Conservation (phyloP, 1,140 invertebrate genomes). For the Sarcophaga peregrina region DNA sequence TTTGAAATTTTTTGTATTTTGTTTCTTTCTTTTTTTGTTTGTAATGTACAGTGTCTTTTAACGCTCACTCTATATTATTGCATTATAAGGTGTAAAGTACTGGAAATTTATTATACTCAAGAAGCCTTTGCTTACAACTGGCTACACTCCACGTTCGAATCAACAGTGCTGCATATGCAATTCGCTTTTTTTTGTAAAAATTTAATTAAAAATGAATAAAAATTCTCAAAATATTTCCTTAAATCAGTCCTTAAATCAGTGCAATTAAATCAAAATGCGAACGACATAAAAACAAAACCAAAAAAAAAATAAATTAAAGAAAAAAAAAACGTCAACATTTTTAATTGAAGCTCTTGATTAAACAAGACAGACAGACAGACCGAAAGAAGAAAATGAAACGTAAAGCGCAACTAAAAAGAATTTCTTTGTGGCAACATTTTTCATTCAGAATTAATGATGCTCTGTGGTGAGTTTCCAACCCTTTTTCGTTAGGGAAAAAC, state of each 20-base stretch:
- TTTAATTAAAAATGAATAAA: background rate
- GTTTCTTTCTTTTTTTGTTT: too few species aligned
- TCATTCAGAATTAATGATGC: constrained; percentile 11
- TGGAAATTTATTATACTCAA: too few species aligned
- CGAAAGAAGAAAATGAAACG: background rate
- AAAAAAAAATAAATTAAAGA: too few species aligned
- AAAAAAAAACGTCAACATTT: background rate
- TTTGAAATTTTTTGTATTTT: too few species aligned
- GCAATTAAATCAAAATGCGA: background rate
- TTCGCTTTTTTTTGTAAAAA: background rate
- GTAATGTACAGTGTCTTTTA: too few species aligned
- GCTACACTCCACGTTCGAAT: background rate
- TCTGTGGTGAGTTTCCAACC: background rate
- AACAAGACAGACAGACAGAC: background rate
- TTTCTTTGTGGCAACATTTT: background rate
- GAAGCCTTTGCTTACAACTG: too few species aligned
- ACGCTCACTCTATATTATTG: too few species aligned
- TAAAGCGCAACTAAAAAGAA: background rate
- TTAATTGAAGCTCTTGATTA: constrained; percentile 17
- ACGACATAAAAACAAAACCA: too few species aligned
- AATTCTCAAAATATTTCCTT: constrained; percentile 9
- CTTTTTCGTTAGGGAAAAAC: background rate
- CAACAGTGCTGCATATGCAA: background rate
- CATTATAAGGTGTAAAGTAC: too few species aligned
- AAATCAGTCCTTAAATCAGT: background rate